Conservation (phyloP, 2,888 invertebrate species). For the Brachyopa scutellaris region DNA sequence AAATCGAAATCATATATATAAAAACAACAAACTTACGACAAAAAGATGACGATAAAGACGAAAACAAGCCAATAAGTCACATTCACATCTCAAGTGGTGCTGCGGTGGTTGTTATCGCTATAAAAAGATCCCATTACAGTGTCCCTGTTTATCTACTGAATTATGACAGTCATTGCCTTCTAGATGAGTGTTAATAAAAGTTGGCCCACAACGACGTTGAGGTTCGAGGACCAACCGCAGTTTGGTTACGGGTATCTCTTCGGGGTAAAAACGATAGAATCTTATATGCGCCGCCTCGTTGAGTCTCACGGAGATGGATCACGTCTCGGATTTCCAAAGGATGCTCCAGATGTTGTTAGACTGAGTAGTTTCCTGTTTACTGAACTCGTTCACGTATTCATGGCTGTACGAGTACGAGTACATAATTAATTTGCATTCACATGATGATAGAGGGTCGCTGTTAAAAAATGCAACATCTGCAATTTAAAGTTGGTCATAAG, state of each 20-base stretch:
- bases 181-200: constrained; percentile 56
- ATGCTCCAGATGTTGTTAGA: constrained; percentile 22
- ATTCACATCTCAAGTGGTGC: neutral
- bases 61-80: constrained; percentile 38
- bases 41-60: no score
- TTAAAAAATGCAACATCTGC: no score
- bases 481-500: no score
- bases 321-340: constrained; percentile 19
- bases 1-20: no score
- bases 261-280: constrained; percentile 20
- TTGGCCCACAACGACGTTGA: constrained; percentile 45
- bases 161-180: constrained; percentile 51
- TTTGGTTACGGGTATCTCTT: neutral
- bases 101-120: constrained; percentile 18
- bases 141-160: constrained; percentile 43
- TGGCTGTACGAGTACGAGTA: no score
- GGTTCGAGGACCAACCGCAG: constrained; percentile 27
- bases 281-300: constrained; percentile 12
- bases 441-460: no score
- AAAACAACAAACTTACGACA: no score
- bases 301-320: neutral
- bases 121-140: constrained; percentile 28
- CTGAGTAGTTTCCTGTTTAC: neutral
- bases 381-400: constrained; percentile 11
- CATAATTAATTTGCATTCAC: no score